These are phyloP conservation scores for Zoanthus solanderi DNA, from an alignment of 92 coral and sea anemone genomes.

Conservation along the genomic window DNA sequence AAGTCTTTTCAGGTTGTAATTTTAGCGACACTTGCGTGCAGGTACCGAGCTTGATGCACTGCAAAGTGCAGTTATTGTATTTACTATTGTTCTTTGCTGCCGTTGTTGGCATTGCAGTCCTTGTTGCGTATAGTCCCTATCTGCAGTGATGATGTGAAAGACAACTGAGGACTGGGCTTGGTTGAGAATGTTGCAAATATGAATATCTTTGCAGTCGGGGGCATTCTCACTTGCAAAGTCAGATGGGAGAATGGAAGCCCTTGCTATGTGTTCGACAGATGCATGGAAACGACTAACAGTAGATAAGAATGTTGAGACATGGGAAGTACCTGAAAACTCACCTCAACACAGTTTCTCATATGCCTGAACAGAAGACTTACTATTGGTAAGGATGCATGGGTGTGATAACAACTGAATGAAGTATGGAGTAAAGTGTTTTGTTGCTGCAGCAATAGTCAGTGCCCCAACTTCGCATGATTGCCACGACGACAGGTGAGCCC, in stretches of 20 bases:
- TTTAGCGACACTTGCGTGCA: too few species aligned
- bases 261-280: not conserved
- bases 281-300: not conserved
- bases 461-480: not conserved
- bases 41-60: too few species aligned
- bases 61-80: too few species aligned
- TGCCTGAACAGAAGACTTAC: not conserved
- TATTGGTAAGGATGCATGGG: not conserved
- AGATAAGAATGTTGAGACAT: not conserved
- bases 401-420: not conserved
- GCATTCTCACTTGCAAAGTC: not conserved
- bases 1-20: too few species aligned
- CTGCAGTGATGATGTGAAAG: not conserved
- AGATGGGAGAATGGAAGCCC: not conserved
- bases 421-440: not conserved
- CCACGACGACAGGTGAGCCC: not conserved
- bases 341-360: not conserved
- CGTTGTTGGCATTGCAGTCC: too few species aligned
- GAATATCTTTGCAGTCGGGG: not conserved
- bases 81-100: too few species aligned
- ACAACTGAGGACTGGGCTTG: not conserved
- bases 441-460: not conserved
- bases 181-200: not conserved
- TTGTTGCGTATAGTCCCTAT: too few species aligned
- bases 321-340: not conserved